Conservation (phyloP, 2,888 invertebrate genomes). For the Lampropteryx suffumata region DNA sequence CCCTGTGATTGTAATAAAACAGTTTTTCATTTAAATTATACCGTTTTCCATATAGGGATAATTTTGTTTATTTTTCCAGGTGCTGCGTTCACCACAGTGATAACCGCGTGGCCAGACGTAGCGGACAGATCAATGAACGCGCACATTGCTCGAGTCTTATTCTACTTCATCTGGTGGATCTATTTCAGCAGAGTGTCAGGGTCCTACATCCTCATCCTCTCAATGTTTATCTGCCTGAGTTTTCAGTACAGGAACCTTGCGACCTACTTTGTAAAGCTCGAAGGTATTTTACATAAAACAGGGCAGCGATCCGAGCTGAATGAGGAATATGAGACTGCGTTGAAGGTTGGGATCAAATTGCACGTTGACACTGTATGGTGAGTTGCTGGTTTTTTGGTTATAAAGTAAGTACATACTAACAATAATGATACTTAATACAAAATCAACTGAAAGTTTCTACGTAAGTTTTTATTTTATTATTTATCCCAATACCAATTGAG, state of each 20-base stretch:
- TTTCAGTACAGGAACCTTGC: conserved; percentile 42
- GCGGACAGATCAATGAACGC: conserved; percentile 39
- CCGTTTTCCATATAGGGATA: too few species aligned
- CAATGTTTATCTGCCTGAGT: conserved; percentile 42
- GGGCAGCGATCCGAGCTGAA: conserved; percentile 42
- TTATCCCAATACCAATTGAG: too few species aligned
- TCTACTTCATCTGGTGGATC: conserved; percentile 50
- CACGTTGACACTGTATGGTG: conserved; percentile 39
- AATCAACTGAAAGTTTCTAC: too few species aligned
- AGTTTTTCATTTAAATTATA: too few species aligned
- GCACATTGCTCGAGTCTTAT: conserved; percentile 33
- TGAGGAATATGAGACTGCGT: conserved; percentile 41
- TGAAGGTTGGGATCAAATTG: conserved; percentile 53
- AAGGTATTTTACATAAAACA: conserved; percentile 32
- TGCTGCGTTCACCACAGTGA: conserved; percentile 45
- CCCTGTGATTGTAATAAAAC: too few species aligned
- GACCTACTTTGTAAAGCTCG: conserved; percentile 39
- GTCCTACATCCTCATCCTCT: conserved; percentile 42
- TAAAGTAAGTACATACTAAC: too few species aligned
- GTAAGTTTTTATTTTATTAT: too few species aligned
- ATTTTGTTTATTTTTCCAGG: too few species aligned
- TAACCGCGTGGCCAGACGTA: conserved; percentile 54
- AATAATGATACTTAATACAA: too few species aligned
- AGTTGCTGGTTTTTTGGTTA: too few species aligned
- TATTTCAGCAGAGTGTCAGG: conserved; percentile 38